A percentile compares a stretch with the other conserved stretches of the same genome.
Evolutionary conservation across 1,140 invertebrate genomes (phyloP).

Genomic region (Stegodyphus dumicola): DNA sequence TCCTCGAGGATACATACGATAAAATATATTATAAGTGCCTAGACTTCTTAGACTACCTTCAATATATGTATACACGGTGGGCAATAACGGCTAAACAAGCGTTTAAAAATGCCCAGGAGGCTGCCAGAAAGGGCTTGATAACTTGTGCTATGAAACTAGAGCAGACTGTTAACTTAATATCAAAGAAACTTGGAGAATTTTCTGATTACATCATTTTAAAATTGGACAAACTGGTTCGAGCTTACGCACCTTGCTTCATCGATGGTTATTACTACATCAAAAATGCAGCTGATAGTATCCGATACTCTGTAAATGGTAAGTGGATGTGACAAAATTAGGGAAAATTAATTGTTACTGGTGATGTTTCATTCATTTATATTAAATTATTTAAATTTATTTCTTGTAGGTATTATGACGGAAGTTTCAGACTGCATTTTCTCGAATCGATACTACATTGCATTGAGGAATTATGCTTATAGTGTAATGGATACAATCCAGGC

Average conservation of each 20-base stretch:
- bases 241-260: constrained; percentile 46
- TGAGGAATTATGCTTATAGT: constrained; percentile 27
- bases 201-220: neutral
- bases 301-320: no score
- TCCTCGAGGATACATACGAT: constrained; percentile 18
- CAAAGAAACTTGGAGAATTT: neutral
- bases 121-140: neutral
- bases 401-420: neutral
- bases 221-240: constrained; percentile 23
- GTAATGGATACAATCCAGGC: constrained; percentile 37
- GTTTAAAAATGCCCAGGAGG: neutral
- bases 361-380: no score
- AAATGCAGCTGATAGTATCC: constrained; percentile 20
- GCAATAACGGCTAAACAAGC: neutral
- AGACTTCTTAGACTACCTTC: constrained; percentile 8
- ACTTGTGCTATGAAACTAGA: neutral
- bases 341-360: no score
- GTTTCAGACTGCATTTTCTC: neutral
- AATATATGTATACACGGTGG: neutral
- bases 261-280: constrained; percentile 52
- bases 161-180: neutral
- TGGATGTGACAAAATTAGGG: no score
- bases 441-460: constrained; percentile 21
- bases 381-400: neutral
- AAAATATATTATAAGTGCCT: constrained; percentile 3